Percentiles rank a stretch among this genome's conserved stretches.
phyloP scores from a whole-genome alignment of 1,140 invertebrate genomes.

The Vollenhovia emeryi region DNA sequence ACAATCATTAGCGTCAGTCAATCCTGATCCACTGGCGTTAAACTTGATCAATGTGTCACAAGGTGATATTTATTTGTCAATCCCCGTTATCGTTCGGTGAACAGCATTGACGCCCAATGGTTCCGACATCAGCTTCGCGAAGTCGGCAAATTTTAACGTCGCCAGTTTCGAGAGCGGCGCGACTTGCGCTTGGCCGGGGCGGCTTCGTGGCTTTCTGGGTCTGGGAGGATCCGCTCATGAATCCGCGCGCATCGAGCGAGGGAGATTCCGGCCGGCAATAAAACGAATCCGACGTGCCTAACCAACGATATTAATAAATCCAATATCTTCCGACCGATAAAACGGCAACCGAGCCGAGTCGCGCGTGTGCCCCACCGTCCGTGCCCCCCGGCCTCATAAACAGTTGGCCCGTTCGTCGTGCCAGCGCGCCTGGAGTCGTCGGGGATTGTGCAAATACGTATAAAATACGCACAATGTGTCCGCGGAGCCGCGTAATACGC shows the following conservation, averaged over 20 bases:
- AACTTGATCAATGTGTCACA: neutral
- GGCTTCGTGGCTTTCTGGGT: neutral
- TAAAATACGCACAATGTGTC: constrained; percentile 84
- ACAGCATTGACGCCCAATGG: neutral
- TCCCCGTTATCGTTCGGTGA: neutral
- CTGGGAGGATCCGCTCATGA: constrained; percentile 1
- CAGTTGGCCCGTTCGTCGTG: constrained; percentile 61
- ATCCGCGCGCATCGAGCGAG: constrained; percentile 4
- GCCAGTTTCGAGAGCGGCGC: constrained; percentile 39
- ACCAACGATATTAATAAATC: constrained; percentile 82
- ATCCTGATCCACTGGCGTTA: neutral
- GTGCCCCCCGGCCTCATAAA: constrained; percentile 58
- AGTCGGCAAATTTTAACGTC: neutral
- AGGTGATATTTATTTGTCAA: neutral
- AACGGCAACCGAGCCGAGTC: constrained; percentile 74
- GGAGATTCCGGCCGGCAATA: constrained; percentile 64
- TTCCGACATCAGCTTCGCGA: neutral
- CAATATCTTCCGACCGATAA: constrained; percentile 82
- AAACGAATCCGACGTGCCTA: constrained; percentile 79
- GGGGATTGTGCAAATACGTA: constrained; percentile 85
- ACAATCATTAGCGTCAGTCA: neutral
- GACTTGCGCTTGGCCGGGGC: constrained; percentile 30
- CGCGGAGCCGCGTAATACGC: constrained; percentile 80
- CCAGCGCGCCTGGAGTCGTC: constrained; percentile 60
- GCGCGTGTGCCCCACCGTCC: constrained; percentile 33